Base-by-base conservation (phyloP, 2,797 vertebrate species). In the Diglossa cyanea region DNA sequence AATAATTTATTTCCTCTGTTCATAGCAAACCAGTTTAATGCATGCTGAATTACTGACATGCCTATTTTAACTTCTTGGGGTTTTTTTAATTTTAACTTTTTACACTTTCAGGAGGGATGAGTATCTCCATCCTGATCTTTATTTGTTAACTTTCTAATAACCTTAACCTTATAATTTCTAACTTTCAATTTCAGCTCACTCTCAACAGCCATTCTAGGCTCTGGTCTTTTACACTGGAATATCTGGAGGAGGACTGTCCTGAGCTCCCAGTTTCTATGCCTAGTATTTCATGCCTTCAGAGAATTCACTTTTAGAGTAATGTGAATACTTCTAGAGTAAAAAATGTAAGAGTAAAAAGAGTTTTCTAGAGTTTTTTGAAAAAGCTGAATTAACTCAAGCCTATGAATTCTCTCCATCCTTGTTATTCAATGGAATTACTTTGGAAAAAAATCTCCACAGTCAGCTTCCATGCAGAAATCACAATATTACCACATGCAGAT, bases 1-100 rank as follows among this genome's bases (percentile, higher is more conserved):
- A 91, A 74, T 74, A 67, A 89, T 83, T 74, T 86, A 82, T 91
- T 94, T 95, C 86, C 51, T 88, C 55, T 91, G 42, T 61, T 95
- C 75, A 70, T 14, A 81, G 31, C 45, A 60, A 60, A 94, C 51
- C 6, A 78, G 15, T 86, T 87, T 53, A 77, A 86, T 13, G 31
- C 23, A 67, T 20, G 8, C 20, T 65, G n/a, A 95, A 92, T 48
- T 87, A 61, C 21, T 35, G 5, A 40, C 10, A 8, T 13, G 18
- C 40, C 82, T 81, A 33, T 53, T 88, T 80, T 45, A 54, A 48
- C 33, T 75, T 72, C 1, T 35, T 26, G 35, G 25, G 2, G 4
- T 3, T 35, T 60, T 37, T 57, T 57, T 33, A 3, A 5, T 31
- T 68, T n/a, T n/a, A 68, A 39, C 9, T 37, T 50, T 57, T 40